Evolutionary conservation across 2,797 vertebrate genomes (phyloP), one percentile per base, ranked within the genome.

Genomic region (Vespertilio murinus): DNA sequence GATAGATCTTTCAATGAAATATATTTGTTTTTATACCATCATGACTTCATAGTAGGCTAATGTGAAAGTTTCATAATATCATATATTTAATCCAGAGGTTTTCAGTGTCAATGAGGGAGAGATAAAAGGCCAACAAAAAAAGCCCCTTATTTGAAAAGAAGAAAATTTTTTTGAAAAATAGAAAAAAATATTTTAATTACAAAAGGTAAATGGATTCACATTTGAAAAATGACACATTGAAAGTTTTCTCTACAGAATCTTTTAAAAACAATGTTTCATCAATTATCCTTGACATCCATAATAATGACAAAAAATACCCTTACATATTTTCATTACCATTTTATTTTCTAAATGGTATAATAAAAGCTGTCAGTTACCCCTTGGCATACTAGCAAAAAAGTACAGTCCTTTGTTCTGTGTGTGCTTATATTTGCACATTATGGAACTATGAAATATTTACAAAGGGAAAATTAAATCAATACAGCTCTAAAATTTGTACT

Each of bases 401-500:
- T 64, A 17, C 17, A 79, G 65, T 96, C 93, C 86, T 97, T 98
- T 98, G 97, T 98, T 98, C 96, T 94, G 30, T 82, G 80, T 91
- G 84, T 95, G 94, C 89, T 89, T 97, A 93, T 95, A 38, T 98
- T 97, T 98, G 95, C 92, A 98, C 96, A 88, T 96, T 97, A 97
- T 89, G 97, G 95, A 97, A 96, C 93, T 96, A 97, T 97, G 97
- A 98, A 98, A 98, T 98, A 98, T 98, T 98, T 98, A 98, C 97
- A 98, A 96, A 98, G 94, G 94, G 95, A 98, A 98, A 96, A 97
- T 98, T 98, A 98, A 98, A 98, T 98, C 97, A 98, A 98, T 98
- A 98, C 90, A 95, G 94, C 95, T 97, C 96, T 98, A 98, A 98
- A 98, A 98, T 98, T 98, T 98, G 96, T 97, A 95, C 96, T 98